Evolutionary conservation across 2,797 vertebrate genomes (phyloP), one percentile per base, ranked within the genome.

Genomic region (Scleropages formosus): DNA sequence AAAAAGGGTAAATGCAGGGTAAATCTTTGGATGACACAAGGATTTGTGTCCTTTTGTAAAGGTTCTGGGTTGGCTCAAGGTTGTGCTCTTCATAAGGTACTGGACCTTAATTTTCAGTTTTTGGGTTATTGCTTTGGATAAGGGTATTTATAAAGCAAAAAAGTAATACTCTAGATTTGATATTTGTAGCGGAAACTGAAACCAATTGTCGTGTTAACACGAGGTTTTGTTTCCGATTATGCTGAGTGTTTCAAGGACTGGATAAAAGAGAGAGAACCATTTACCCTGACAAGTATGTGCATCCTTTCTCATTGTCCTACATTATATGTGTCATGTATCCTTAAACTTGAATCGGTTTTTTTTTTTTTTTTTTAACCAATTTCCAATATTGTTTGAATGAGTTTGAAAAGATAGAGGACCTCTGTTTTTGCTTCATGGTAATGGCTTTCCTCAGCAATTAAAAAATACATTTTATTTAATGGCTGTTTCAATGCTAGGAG

Each of bases 371-470:
- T 39, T 24, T 26, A 20, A 58, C 53, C 26, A 7, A 4, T 74
- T 67, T 20, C 64, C 16, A 22, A 75, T 13, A 13, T 53, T 58
- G 18, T 71, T 59, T 67, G 61, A 22, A 66, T 66, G 62, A 66
- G 78, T 78, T 77, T 44, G 53, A 39, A 74, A 75, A 75, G 69
- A 51, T 53, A 73, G 47, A 63, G 58, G 10, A 39, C 9, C 24
- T 44, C 7, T 69, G 9, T 51, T 51, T 73, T 61, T 64, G 46
- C 61, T 8, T 20, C 70, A 22, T 26, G 56, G 60, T 64, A 69
- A 10, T 12, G 67, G 71, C 58, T 67, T 76, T 76, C 44, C 22
- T 39, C 44, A 65, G 51, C 46, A n/a, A 49, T 72, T 59, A 51
- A 64, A 66, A 69, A 18, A 46, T 75, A n/a, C 59, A 10, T 31